Conservation (phyloP, 2,113 vertebrate species). For the Barnardius zonarius region DNA sequence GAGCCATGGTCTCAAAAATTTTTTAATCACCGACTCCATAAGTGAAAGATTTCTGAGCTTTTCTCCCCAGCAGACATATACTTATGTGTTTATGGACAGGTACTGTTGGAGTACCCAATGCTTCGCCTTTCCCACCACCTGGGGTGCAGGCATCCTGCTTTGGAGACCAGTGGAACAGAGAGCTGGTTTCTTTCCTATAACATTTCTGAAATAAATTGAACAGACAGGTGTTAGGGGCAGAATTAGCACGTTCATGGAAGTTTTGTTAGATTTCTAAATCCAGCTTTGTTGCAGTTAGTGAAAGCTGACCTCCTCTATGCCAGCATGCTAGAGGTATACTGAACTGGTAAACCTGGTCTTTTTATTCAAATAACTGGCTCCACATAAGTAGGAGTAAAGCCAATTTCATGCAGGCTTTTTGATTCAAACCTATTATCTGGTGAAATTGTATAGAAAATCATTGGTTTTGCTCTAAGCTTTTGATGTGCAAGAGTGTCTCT, state of each 20-base stretch:
- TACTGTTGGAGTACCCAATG: neutral
- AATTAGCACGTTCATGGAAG: neutral
- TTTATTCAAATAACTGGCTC: conserved; percentile 1
- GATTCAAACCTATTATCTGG: neutral
- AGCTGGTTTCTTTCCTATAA: neutral
- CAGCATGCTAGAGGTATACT: neutral
- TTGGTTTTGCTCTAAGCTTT: neutral
- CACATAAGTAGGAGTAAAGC: neutral
- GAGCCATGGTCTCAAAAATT: neutral
- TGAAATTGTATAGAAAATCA: conserved; percentile 41
- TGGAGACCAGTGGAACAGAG: neutral
- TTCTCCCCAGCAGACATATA: no score
- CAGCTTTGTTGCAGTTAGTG: neutral
- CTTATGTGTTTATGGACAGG: neutral
- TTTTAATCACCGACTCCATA: neutral
- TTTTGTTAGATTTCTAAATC: neutral
- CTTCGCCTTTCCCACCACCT: neutral
- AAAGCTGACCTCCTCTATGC: neutral
- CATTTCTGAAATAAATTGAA: neutral
- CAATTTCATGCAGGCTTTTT: conserved; percentile 18
- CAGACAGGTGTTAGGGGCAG: neutral
- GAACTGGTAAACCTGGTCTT: neutral
- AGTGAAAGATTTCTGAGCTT: neutral
- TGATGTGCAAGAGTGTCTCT: neutral
- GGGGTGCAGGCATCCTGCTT: no score